Base-by-base conservation (phyloP, 2,113 vertebrate genomes). In the Rhea americana region DNA sequence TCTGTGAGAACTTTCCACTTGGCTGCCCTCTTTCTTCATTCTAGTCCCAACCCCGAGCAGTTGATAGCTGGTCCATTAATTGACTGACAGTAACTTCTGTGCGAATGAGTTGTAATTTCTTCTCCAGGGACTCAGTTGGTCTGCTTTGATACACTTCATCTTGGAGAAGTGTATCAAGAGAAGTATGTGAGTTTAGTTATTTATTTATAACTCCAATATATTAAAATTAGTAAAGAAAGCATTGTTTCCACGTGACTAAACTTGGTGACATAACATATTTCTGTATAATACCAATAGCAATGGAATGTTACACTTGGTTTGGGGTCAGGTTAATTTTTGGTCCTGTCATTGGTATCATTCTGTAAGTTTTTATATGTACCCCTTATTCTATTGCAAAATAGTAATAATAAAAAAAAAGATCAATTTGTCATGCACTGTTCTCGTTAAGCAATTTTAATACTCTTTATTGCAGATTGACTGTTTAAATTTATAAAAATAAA, bases 61-160 rank as follows among this genome's bases (percentile, higher is more conserved):
- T 77, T 91, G 63, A 58, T 89, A 37, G 9, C 26, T 79, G 41
- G 9, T 66, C 48, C 79, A 0, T 79, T 59, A 56, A 65, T 43
- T 70, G 62, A 30, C n/a, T 67, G 13, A 32, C 32, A 32, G 3
- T 41, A 85, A 76, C 7, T 80, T 80, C 32, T 76, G 13, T 61
- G 45, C 67, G 50, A 62, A 85, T 56, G 9, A 20, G 22, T 47
- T 87, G 35, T 62, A 5, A 11, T 66, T 93, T 58, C 28, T 91
- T 76, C 20, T 56, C 41, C 21, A 51, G 22, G 22, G 19, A 62
- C 24, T 65, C 56, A 82, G 1, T 25, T 65, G 26, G 8, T 90
- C 32, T 72, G 13, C 39, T 91, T 66, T 0, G 0, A 19, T 81
- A 48, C 0, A 0, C 74, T 89, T 87, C 35, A 79, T 10, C 59